phyloP scores from a whole-genome alignment of 2,113 vertebrate species.

The Apodemus speciosus region DNA sequence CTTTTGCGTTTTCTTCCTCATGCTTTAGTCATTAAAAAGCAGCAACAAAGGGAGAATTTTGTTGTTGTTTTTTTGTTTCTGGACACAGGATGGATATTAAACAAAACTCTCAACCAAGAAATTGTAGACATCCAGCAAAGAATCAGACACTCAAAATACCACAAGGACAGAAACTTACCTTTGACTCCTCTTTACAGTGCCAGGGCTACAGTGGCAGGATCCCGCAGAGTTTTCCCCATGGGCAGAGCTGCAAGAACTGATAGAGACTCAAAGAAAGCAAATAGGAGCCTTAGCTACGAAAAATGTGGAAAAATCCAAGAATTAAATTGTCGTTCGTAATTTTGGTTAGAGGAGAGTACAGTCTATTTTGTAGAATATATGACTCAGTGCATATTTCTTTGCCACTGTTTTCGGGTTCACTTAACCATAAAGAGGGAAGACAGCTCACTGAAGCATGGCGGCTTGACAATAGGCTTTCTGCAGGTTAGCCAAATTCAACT shows the following conservation, averaged over 20 bases:
- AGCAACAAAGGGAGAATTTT: constrained; percentile 21
- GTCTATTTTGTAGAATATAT: constrained; percentile 76
- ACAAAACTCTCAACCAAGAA: constrained; percentile 58
- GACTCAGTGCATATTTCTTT: constrained; percentile 79
- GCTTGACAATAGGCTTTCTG: constrained; percentile 80
- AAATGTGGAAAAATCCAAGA: constrained; percentile 67
- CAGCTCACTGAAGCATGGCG: constrained; percentile 77
- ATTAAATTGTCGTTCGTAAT: constrained; percentile 66
- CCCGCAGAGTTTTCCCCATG: constrained; percentile 65
- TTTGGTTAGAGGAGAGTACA: constrained; percentile 70
- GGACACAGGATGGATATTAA: not conserved
- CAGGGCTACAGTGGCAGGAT: constrained; percentile 61
- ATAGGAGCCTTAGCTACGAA: constrained; percentile 69
- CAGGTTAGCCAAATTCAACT: constrained; percentile 79
- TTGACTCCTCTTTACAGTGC: constrained; percentile 70
- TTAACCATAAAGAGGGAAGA: constrained; percentile 82
- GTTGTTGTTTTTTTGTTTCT: not conserved
- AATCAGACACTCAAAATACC: constrained; percentile 61
- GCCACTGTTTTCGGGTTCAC: constrained; percentile 80
- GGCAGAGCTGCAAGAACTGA: constrained; percentile 33
- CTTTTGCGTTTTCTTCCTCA: constrained; percentile 31
- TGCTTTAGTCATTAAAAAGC: constrained; percentile 43
- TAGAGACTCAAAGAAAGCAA: constrained; percentile 70
- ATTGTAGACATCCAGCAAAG: constrained; percentile 30
- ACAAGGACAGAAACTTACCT: constrained; percentile 64